phyloP scores from a whole-genome alignment of 2,797 vertebrate species.

The Bradypodion pumilum region DNA sequence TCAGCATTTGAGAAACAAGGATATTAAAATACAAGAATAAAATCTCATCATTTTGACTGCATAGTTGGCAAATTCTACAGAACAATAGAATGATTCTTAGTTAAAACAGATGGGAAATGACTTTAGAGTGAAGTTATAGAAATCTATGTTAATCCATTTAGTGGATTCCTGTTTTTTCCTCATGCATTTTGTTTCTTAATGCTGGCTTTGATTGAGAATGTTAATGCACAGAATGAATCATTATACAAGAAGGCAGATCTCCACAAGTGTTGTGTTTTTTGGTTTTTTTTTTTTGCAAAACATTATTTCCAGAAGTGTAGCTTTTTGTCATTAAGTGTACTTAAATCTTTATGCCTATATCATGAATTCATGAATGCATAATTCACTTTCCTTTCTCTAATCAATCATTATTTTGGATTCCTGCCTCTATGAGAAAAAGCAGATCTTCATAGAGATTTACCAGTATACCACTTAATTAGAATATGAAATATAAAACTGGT shows the following conservation, averaged over 20 bases:
- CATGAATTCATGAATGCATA: slow-evolving; percentile 49
- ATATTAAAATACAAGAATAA: slow-evolving; percentile 9
- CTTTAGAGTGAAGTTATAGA: slow-evolving; percentile 34
- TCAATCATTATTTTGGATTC: slow-evolving; percentile 48
- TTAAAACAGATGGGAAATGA: slow-evolving; percentile 43
- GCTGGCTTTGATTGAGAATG: slow-evolving; percentile 45
- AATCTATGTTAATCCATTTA: slow-evolving; percentile 31
- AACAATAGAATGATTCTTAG: slow-evolving; percentile 22
- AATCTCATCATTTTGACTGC: background rate
- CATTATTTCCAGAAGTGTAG: slow-evolving; percentile 45
- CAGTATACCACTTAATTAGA: slow-evolving; percentile 38
- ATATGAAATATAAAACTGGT: slow-evolving; percentile 42
- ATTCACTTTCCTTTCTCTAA: slow-evolving; percentile 46
- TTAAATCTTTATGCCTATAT: slow-evolving; percentile 52
- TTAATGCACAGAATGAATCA: slow-evolving; percentile 30
- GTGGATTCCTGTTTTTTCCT: slow-evolving; percentile 27
- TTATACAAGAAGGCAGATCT: slow-evolving; percentile 34
- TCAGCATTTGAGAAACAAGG: background rate
- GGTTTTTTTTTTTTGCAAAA: slow-evolving; percentile 33
- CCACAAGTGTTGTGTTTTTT: no score
- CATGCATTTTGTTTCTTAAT: slow-evolving; percentile 39
- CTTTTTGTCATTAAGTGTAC: slow-evolving; percentile 39
- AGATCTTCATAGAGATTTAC: slow-evolving; percentile 48
- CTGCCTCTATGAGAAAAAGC: slow-evolving; percentile 44
- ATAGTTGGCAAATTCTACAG: slow-evolving; percentile 21